Evolutionary conservation across 2,113 vertebrate species (phyloP).

Genomic region (Nerophis ophidion): DNA sequence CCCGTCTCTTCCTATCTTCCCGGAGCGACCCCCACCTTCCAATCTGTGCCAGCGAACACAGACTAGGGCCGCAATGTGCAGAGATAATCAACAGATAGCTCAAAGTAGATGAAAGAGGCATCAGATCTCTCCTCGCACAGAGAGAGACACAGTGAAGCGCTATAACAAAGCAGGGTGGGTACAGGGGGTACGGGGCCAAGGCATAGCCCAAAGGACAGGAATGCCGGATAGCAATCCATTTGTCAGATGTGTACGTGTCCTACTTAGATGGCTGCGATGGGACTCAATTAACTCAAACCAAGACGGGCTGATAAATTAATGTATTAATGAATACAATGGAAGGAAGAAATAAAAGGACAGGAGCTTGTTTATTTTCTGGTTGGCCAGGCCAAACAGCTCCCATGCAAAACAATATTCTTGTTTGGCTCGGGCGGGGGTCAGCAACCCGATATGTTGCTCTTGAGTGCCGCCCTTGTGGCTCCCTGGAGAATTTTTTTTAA

Average conservation of each 20-base stretch:
- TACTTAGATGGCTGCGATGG: constrained; percentile 72
- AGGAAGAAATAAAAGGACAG: constrained; percentile 56
- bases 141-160: constrained; percentile 15
- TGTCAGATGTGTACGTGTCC: constrained; percentile 67
- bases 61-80: constrained; percentile 26
- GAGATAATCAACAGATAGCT: constrained; percentile 62
- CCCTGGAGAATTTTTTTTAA: too few species aligned
- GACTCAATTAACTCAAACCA: constrained; percentile 76
- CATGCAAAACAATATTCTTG: constrained; percentile 42
- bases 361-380: constrained; percentile 55
- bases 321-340: constrained; percentile 73
- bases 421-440: constrained; percentile 9
- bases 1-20: constrained; percentile 31
- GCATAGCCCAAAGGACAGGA: constrained; percentile 57
- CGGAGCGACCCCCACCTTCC: constrained; percentile 41
- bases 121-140: constrained; percentile 40
- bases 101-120: constrained; percentile 53
- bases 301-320: constrained; percentile 71
- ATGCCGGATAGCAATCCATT: constrained; percentile 68
- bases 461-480: too few species aligned
- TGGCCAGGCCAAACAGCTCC: constrained; percentile 42
- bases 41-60: constrained; percentile 33
- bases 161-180: constrained; percentile 49
- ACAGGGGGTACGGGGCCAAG: constrained; percentile 49
- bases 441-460: too few species aligned